Base-by-base conservation (phyloP, 1,140 invertebrate species). In the Andricus grossulariae region DNA sequence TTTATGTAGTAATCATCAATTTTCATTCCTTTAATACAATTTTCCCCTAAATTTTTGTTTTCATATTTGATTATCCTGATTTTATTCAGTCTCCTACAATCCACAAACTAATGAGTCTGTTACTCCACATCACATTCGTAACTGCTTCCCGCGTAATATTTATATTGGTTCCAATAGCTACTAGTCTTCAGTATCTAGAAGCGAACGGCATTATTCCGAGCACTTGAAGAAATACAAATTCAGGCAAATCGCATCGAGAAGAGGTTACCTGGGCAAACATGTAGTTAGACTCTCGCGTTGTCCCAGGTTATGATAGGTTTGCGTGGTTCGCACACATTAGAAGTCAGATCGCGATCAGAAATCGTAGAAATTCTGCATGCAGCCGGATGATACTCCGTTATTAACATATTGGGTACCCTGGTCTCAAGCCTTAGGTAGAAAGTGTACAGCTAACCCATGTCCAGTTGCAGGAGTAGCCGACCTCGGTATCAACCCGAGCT, bases 301-400 rank as follows among this genome's bases (percentile, higher is more conserved):
- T 87, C 86, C 83, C 82, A 84, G 84, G 89, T 90, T 90, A 90
- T 89, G 87, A 89, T 87, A 87, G 86, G 88, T 86, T 91, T 82
- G 90, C 90, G 87, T 91, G 89, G 87, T 83, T 89, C 85, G 85
- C 85, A 84, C 86, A 89, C 88, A 91, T 91, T 90, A 90, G 75
- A 82, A 71, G 73, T 16, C 54, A 71, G 82, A 82, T 84, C 78
- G 72, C 79, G 75, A 86, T 84, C 82, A 82, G 70, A 82, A 87
- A 85, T 85, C 80, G 80, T 80, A 85, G 81, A 87, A 87, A 86
- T 85, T 80, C 79, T 77, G 78, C 71, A 81, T 71, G 73, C 78
- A 73, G 76, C 50, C 50, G 39, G 77, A 81, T 80, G 80, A 60
- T 66, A n/a, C 25, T 66, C 39, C 32, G 39, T 66, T 66, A 66